phyloP scores from a whole-genome alignment of 2,888 invertebrate genomes.

The Catocala sponsa region DNA sequence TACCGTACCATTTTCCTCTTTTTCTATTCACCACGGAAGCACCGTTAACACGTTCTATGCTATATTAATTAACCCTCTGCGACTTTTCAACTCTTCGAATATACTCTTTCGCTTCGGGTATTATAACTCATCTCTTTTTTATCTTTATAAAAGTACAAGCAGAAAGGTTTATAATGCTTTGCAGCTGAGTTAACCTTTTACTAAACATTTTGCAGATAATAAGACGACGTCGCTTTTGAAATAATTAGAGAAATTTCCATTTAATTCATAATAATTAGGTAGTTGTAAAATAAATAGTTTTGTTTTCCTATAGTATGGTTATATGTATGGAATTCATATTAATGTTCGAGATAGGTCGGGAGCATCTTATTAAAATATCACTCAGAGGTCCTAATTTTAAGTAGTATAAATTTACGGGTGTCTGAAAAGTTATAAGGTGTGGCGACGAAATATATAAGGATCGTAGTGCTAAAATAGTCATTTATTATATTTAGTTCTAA shows the following conservation, averaged over 20 bases:
- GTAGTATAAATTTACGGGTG: too few relatives aligned
- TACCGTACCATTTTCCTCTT: slow-evolving; percentile 35
- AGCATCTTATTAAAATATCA: too few relatives aligned
- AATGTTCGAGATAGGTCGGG: too few relatives aligned
- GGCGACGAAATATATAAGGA: too few relatives aligned
- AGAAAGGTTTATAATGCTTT: slow-evolving; percentile 47
- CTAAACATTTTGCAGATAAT: slow-evolving; percentile 43
- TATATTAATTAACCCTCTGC: slow-evolving; percentile 33
- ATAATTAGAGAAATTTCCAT: slow-evolving; percentile 19
- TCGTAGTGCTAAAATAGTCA: too few relatives aligned
- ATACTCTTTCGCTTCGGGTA: slow-evolving; percentile 40
- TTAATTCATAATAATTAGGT: not conserved
- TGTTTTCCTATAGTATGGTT: too few relatives aligned
- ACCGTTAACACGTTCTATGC: slow-evolving; percentile 38
- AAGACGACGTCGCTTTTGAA: slow-evolving; percentile 26
- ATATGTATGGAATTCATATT: too few relatives aligned
- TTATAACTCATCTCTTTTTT: slow-evolving; percentile 38
- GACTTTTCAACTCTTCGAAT: slow-evolving; percentile 43
- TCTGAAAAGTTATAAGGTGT: too few relatives aligned
- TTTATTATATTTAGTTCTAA: too few relatives aligned
- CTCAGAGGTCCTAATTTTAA: too few relatives aligned
- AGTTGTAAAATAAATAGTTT: too few relatives aligned
- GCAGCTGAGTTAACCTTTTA: slow-evolving; percentile 45
- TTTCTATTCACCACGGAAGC: slow-evolving; percentile 42
- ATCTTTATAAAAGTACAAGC: slow-evolving; percentile 34